phyloP scores from a whole-genome alignment of 2,888 invertebrate species.

The Eupithecia abbreviata region DNA sequence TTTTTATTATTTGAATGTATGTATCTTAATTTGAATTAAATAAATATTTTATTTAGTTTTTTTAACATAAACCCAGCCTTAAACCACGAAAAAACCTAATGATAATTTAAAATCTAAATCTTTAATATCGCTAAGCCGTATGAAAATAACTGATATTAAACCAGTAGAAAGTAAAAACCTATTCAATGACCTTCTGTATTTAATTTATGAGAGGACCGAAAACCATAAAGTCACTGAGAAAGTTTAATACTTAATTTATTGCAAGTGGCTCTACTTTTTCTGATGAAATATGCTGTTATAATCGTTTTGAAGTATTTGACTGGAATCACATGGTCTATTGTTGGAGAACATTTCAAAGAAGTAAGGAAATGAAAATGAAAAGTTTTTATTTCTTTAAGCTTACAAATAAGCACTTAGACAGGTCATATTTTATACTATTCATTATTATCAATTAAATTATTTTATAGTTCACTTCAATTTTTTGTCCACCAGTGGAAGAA shows the following conservation, averaged over 20 bases:
- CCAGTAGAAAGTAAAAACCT: slow-evolving; percentile 16
- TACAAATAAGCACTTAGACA: no score
- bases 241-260: slow-evolving; percentile 18
- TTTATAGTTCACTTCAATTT: no score
- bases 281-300: not conserved
- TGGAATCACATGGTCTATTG: not conserved
- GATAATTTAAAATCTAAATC: not conserved
- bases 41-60: no score
- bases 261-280: not conserved
- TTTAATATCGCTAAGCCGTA: not conserved
- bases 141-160: not conserved
- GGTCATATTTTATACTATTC: no score
- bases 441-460: no score
- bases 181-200: slow-evolving; percentile 20
- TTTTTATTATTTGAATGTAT: no score
- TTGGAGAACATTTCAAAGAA: not conserved
- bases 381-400: no score
- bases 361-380: no score
- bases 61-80: no score
- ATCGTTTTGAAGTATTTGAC: not conserved
- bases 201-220: slow-evolving; percentile 32
- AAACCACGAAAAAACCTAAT: not conserved
- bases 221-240: slow-evolving; percentile 38
- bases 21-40: no score
- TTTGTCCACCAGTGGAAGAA: no score